Percentiles rank a stretch among this genome's conserved stretches.
phyloP scores from a whole-genome alignment of 2,888 invertebrate genomes.

The Polyploca ridens region DNA sequence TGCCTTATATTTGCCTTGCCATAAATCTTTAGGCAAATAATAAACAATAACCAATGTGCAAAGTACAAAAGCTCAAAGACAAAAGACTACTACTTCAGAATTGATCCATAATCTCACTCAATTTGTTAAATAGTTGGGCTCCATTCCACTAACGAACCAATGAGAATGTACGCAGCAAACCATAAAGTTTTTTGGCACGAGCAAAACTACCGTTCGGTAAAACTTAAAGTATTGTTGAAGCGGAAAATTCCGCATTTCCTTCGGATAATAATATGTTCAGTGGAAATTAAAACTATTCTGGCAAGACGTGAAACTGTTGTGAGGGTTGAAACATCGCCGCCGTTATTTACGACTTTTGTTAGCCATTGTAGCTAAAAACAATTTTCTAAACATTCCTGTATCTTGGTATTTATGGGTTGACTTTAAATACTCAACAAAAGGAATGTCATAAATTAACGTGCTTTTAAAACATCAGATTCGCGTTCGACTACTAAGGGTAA shows the following conservation, averaged over 20 bases:
- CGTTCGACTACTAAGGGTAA: background rate
- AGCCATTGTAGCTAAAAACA: constrained; percentile 12
- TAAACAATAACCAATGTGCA: constrained; percentile 3
- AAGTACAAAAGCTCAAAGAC: constrained; percentile 23
- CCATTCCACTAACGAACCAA: constrained; percentile 61
- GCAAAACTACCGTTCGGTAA: constrained; percentile 26
- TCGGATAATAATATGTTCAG: constrained; percentile 28
- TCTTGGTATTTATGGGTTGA: constrained; percentile 7
- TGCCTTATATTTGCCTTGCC: no score
- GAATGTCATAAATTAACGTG: background rate
- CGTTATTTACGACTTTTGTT: constrained; percentile 26
- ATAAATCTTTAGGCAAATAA: no score
- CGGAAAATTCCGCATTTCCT: constrained; percentile 48
- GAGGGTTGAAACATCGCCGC: constrained; percentile 20
- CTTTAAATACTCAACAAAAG: background rate
- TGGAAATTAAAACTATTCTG: constrained; percentile 65
- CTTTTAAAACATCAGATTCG: background rate
- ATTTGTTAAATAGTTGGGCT: constrained; percentile 57
- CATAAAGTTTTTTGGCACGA: constrained; percentile 64
- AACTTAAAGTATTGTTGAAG: constrained; percentile 31
- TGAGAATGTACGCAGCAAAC: constrained; percentile 40
- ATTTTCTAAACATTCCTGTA: constrained; percentile 1
- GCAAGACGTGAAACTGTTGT: constrained; percentile 40
- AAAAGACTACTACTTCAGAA: constrained; percentile 36
- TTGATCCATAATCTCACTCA: constrained; percentile 55